Evolutionary conservation across 2,797 vertebrate species (phyloP), one percentile per base, ranked within the genome.

Genomic region (Tauraco hartlaubi): DNA sequence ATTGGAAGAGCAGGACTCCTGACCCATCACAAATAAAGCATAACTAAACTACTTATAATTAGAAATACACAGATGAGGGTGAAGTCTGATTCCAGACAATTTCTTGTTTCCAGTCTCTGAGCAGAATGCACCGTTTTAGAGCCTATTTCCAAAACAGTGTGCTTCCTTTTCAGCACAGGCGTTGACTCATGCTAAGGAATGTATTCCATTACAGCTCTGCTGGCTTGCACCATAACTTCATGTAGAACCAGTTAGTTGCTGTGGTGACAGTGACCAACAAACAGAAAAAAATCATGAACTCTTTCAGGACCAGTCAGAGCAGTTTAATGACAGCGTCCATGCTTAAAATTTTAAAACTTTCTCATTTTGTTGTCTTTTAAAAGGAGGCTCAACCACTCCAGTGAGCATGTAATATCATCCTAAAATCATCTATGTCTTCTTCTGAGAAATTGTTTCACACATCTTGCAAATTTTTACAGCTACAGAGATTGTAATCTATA

Each of bases 111-210:
- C 95, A 94, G 52, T 39, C 54, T 54, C 93, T 52, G 88, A 97
- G 72, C 76, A 56, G 85, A 94, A 76, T 71, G 79, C 94, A 94
- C 83, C 86, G 90, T 91, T 95, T 97, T 81, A 92, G 92, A 96
- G 94, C 93, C 96, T 92, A 64, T 97, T 97, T 98, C 97, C 97
- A 94, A 90, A 97, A 94, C 86, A 96, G 94, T 88, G 94, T 97
- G 89, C 97, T 98, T 98, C 97, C 97, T 98, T 96, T 96, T 97
- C 96, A 97, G 96, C 41, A 84, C 97, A 92, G 96, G 91, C 92
- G 0, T 96, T 98, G 98, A 98, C 96, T 98, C 98, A 98, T 59
- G n/a, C 89, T 66, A 76, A 98, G 97, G 98, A 98, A 98, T 98
- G 97, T 97, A 97, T 98, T 98, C 98, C 98, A 98, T 98, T 98